phyloP scores from a whole-genome alignment of 1,140 invertebrate species.

The Drosophila parabipectinata region DNA sequence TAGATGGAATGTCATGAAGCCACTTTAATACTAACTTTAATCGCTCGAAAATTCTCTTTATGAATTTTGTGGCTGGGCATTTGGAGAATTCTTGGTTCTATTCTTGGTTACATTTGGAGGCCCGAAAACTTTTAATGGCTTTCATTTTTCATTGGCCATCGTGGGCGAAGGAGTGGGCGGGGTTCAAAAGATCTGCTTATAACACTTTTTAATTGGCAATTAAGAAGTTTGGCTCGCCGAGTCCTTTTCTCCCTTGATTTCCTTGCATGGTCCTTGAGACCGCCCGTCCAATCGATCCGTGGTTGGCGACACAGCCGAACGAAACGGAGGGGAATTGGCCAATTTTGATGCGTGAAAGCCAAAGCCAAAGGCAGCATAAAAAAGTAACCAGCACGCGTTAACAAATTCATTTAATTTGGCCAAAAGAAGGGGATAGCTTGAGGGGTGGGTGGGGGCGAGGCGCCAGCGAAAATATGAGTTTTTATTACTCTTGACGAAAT shows the following conservation, averaged over 20 bases:
- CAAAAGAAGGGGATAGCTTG: slow-evolving; percentile 5
- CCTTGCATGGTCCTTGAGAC: slow-evolving; percentile 16
- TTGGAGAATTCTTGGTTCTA: slow-evolving; percentile 6
- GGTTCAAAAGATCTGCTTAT: slow-evolving; percentile 35
- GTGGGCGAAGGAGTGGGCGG: neutral
- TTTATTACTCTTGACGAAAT: slow-evolving; percentile 68
- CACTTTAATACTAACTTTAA: slow-evolving; percentile 2
- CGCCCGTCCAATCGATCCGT: slow-evolving; percentile 54
- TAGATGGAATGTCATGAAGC: slow-evolving; percentile 18
- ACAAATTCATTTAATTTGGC: slow-evolving; percentile 79
- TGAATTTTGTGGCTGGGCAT: slow-evolving; percentile 5
- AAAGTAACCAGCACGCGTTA: slow-evolving; percentile 66
- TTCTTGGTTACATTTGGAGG: slow-evolving; percentile 18
- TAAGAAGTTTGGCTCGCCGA: slow-evolving; percentile 60
- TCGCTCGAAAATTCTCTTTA: slow-evolving; percentile 26
- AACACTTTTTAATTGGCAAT: slow-evolving; percentile 77
- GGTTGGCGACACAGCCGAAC: slow-evolving; percentile 20
- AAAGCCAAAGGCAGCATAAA: slow-evolving; percentile 53
- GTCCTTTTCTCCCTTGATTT: slow-evolving; percentile 30
- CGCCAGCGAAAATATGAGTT: slow-evolving; percentile 76
- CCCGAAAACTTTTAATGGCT: slow-evolving; percentile 60
- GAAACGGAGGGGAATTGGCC: slow-evolving; percentile 17
- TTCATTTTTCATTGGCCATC: slow-evolving; percentile 18
- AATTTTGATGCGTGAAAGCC: slow-evolving; percentile 58
- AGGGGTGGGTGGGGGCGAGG: slow-evolving; percentile 4